These are phyloP conservation scores for Pseudorhombus dupliciocellatus DNA, from an alignment of 2,113 vertebrate species.

Conservation along the genomic window DNA sequence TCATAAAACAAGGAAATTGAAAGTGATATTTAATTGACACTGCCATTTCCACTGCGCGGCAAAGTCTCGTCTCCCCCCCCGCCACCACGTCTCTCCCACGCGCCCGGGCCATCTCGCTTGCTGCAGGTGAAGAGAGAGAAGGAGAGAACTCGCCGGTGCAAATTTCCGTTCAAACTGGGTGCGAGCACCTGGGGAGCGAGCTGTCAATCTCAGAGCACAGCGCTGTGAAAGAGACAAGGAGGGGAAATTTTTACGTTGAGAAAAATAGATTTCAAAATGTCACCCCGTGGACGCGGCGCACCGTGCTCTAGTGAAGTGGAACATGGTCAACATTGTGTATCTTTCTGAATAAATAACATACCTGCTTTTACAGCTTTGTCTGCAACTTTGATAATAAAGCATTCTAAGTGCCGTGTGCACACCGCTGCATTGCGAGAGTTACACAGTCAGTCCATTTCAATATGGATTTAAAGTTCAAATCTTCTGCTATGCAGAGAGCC, in stretches of 20 bases:
- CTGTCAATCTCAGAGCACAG: constrained; percentile 75
- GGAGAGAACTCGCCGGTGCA: constrained; percentile 64
- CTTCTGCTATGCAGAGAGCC: too few species aligned
- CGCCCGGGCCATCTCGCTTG: constrained; percentile 62
- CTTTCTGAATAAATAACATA: constrained; percentile 59
- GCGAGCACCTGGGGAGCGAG: constrained; percentile 65
- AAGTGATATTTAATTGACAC: constrained; percentile 92
- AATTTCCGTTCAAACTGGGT: constrained; percentile 76
- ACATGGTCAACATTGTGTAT: constrained; percentile 63
- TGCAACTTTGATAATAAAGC: constrained; percentile 29
- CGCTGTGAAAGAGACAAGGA: constrained; percentile 69
- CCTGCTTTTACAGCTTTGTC: constrained; percentile 38
- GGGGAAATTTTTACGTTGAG: constrained; percentile 71
- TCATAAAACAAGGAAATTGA: constrained; percentile 90
- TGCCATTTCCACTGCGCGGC: constrained; percentile 80
- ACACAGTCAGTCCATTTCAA: neutral
- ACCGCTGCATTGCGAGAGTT: neutral
- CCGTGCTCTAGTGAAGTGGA: constrained; percentile 63
- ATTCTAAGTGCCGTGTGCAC: neutral
- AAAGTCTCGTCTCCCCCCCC: constrained; percentile 59
- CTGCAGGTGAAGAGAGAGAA: constrained; percentile 73
- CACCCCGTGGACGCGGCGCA: constrained; percentile 57
- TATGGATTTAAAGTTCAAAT: neutral
- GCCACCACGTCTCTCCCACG: constrained; percentile 50
- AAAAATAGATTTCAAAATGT: constrained; percentile 78